Evolutionary conservation across 2,797 vertebrate species (phyloP), one percentile per base, ranked within the genome.

Genomic region (Typhlichthys eigenmanni): DNA sequence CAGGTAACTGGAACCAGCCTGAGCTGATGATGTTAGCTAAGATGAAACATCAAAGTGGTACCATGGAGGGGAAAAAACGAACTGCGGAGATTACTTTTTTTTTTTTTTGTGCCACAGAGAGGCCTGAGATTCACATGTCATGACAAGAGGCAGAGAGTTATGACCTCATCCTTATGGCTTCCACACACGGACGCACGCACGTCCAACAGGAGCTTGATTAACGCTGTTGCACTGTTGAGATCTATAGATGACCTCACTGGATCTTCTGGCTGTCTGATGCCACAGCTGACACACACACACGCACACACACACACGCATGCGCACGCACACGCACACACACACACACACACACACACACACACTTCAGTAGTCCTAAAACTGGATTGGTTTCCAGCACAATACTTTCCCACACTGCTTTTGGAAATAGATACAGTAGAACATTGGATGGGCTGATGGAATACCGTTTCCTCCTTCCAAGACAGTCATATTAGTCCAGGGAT

Each of bases 351-450:
- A 17, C 17, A 12, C 46, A 71, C 58, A 72, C 70, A 66, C 65
- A 66, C 57, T 68, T 73, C 60, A 50, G 47, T 60, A 61, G 58
- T 17, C 61, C 69, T 72, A 51, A 69, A 75, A 76, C 75, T 60
- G 47, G 55, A 76, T 64, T 69, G 76, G 75, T 66, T 71, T 76
- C 62, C 66, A 72, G 16, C 61, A 62, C 60, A 68, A 66, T 29
- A 16, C 74, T 85, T 89, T 90, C 86, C 84, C 86, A 89, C 81
- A 76, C 74, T 79, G 80, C 74, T 61, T 63, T 49, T 70, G 78
- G 71, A 84, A 80, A 61, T 59, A 62, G 62, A 79, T n/a, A 55
- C 64, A 10, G 7, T 70, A 69, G 62, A 83, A 81, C 72, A 84
- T 71, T 54, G 71, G 71, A 74, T 19, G 60, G 58, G 48, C 67